Base-by-base conservation (phyloP, 2,888 invertebrate species). In the Ormia ochracea region DNA sequence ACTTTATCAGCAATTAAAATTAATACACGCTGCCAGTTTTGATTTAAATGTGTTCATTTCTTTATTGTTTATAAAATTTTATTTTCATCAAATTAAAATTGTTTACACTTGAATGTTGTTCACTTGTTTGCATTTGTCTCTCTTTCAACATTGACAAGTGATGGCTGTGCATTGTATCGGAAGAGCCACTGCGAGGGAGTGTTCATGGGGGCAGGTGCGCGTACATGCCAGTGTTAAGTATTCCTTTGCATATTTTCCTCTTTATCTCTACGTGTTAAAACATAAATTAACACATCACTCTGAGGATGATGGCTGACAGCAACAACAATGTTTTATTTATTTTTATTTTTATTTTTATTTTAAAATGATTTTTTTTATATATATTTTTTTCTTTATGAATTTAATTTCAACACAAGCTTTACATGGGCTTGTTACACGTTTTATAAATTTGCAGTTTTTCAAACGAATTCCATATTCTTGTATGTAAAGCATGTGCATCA, bases 261-360 rank as follows among this genome's bases (percentile, higher is more conserved):
- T 23, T 28, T 52, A 41, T 5, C 17, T 33, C 17, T 12, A 69
- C 78, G 78, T 78, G 78, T 58, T 56, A 31, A 36, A 69, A 74
- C 69, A 68, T 69, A 74, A 79, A 79, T 74, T 79, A 79, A 74
- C 78, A 79, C 59, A 28, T 14, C 28, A 33, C 69, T 23, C 38
- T 65, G 48, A 31, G 41, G 48, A 33, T 50, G 48, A 50, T 58
- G 48, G 56, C 9, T 36, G 63, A 33, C 41, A n/a, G 38, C 28
- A 54, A 28, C 54, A 33, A 33, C 10, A 66, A 26, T 10, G 66
- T 58, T 66, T n/a, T 38, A 58, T 70, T 45, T 63, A 48, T 63
- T 70, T 41, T 26, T 19, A 52, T 68, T 68, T 59, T 59, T 56
- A 54, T 66, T 66, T 68, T 52, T 26, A 52, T 38, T 21, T 2